Evolutionary conservation across 2,113 vertebrate genomes (phyloP), one percentile per base, ranked within the genome.

Genomic region (Dipodomys merriami): DNA sequence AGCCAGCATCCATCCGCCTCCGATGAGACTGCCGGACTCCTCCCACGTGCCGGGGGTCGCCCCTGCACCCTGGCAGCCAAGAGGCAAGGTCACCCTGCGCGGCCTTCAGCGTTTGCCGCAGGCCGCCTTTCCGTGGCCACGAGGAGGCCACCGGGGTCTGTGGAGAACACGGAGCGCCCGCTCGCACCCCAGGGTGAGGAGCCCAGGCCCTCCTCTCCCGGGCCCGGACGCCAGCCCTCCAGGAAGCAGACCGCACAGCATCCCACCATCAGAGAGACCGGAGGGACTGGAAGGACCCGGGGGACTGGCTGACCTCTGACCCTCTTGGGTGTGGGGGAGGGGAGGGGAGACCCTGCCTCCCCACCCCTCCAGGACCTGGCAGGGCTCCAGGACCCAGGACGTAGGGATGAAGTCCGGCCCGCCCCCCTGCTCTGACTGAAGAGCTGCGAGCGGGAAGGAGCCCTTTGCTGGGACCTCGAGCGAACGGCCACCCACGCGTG

Each of bases 211-310:
- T 84, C 46, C 33, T 53, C 20, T 49, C 18, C 46, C n/a, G 20
- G 1, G 1, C 35, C 33, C 74, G 77, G n/a, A 6, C 6, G 67
- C 20, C 39, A 74, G 65, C 35, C 12, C 44, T 78, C 62, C 25
- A 72, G 22, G 44, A 89, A 18, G 23, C 22, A 23, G 67, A 46
- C 35, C 3, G 33, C 2, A 23, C 53, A 77, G 65, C 49, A 7
- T 20, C 53, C 23, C 19, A 27, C 49, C 12, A 53, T 53, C 49
- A 12, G 49, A 53, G 49, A 53, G 49, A 13, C 49, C 49, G 35
- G 35, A 39, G 35, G 4, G 3, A 18, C 35, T 15, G 2, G 3
- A 12, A 23, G 81, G 22, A 19, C 1, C 30, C 1, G 13, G 8
- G 82, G 25, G 5, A 64, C 69, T 30, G 22, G 49, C 16, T 60